These are phyloP conservation scores for Invenusta paracnida DNA, from an alignment of 2,888 invertebrate species.

Conservation along the genomic window DNA sequence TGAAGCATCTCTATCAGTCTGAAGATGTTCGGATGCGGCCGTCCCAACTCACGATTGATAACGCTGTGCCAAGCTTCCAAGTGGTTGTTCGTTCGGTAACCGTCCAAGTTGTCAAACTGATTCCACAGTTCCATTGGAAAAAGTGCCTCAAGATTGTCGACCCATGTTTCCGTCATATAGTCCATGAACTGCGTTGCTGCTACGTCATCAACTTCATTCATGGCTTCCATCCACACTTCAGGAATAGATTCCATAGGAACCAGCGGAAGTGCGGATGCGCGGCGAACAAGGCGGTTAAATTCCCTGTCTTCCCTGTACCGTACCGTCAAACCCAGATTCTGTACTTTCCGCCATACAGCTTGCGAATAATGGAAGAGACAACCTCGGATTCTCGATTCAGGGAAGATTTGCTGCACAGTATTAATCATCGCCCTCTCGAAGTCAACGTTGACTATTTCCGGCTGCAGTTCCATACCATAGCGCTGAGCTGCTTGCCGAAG, in stretches of 20 bases:
- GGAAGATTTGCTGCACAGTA: too few species aligned
- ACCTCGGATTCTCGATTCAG: too few species aligned
- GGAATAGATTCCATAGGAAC: not conserved
- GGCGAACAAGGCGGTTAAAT: too few species aligned
- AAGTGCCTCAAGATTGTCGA: constrained; percentile 13
- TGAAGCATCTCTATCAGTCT: constrained; percentile 8
- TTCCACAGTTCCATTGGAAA: constrained; percentile 4
- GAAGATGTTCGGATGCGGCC: constrained; percentile 28
- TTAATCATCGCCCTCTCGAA: too few species aligned
- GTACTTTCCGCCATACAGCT: too few species aligned
- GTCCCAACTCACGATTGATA: constrained; percentile 30
- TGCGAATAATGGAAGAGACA: too few species aligned
- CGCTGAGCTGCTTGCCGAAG: too few species aligned
- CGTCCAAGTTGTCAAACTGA: constrained; percentile 37
- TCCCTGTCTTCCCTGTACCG: too few species aligned
- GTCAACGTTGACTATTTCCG: too few species aligned
- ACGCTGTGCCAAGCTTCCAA: constrained; percentile 19
- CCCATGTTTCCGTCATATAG: constrained; percentile 36
- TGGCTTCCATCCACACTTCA: constrained; percentile 12
- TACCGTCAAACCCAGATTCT: too few species aligned
- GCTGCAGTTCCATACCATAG: too few species aligned
- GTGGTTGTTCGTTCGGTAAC: constrained; percentile 34
- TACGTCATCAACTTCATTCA: constrained; percentile 21
- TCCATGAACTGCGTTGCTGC: not conserved
- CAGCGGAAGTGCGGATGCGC: too few species aligned